phyloP scores from a whole-genome alignment of 2,888 invertebrate species.

The Oasisia sp. region DNA sequence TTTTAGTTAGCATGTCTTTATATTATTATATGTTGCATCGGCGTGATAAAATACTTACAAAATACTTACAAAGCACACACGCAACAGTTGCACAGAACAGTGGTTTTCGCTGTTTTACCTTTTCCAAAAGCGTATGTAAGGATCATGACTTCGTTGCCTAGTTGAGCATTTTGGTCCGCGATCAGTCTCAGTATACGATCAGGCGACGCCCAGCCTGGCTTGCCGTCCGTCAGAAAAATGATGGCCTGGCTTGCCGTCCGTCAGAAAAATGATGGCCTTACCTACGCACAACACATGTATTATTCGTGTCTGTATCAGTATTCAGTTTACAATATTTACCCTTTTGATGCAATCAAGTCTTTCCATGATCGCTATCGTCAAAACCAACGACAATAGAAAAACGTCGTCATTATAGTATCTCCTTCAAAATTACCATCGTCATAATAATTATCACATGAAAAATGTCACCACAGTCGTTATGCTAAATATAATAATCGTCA shows the following conservation, averaged over 20 bases:
- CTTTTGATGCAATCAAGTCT: not conserved
- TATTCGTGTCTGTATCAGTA: not conserved
- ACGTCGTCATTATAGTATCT: not conserved
- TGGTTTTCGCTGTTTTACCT: not conserved
- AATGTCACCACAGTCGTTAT: not conserved
- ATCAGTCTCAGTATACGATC: not conserved
- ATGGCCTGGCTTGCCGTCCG: not conserved
- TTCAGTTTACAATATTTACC: not conserved
- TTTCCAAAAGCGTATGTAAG: not conserved
- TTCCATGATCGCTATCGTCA: not conserved
- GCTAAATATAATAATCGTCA: not conserved
- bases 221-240: not conserved
- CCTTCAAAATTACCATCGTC: not conserved
- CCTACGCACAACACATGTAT: not conserved
- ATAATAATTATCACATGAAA: not conserved
- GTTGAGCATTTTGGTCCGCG: not conserved
- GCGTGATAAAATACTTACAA: too few species aligned
- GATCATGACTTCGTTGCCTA: not conserved
- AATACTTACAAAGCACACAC: too few species aligned
- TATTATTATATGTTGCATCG: not conserved
- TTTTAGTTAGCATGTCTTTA: too few species aligned
- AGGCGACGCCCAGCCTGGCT: not conserved
- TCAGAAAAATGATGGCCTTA: not conserved
- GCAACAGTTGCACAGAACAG: not conserved
- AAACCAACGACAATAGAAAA: not conserved